These are phyloP conservation scores for Cabera pusaria DNA, from an alignment of 2,888 invertebrate species.

Conservation along the genomic window DNA sequence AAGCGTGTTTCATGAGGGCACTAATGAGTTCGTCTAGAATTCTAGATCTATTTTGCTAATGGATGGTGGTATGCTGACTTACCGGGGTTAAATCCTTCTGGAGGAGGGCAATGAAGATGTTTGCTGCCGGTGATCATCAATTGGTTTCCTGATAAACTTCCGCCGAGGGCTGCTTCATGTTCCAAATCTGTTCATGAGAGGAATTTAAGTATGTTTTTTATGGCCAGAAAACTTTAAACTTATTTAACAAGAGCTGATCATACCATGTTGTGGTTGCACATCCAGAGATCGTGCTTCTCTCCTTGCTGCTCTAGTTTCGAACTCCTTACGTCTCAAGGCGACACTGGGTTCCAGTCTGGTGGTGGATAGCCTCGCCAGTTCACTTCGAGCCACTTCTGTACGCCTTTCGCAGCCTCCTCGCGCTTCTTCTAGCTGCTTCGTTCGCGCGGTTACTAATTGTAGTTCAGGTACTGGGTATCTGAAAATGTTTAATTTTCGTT, in stretches of 20 bases:
- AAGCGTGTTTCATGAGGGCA: conserved; percentile 27
- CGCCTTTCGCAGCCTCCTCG: conserved; percentile 85
- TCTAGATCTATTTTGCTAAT: conserved; percentile 14
- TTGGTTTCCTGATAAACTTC: conserved; percentile 89
- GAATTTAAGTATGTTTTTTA: too few species aligned
- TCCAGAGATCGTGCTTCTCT: conserved; percentile 74
- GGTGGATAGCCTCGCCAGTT: conserved; percentile 85
- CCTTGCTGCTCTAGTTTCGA: conserved; percentile 82
- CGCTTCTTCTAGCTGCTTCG: conserved; percentile 88
- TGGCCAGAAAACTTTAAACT: too few species aligned
- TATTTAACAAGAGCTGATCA: too few species aligned
- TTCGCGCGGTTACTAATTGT: conserved; percentile 88
- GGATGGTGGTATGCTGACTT: conserved; percentile 19
- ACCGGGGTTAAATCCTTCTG: conserved; percentile 84
- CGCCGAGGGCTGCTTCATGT: conserved; percentile 70
- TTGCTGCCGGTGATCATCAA: conserved; percentile 90
- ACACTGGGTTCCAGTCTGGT: conserved; percentile 89
- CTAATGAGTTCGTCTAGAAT: conserved; percentile 35
- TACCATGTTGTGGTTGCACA: conserved; percentile 72
- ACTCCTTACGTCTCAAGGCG: conserved; percentile 88
- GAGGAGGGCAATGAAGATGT: conserved; percentile 90
- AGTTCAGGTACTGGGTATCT: conserved; percentile 77
- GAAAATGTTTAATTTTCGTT: too few species aligned
- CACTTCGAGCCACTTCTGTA: conserved; percentile 87
- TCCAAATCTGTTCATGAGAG: conserved; percentile 70